phyloP scores from a whole-genome alignment of 2,797 vertebrate species.

The Cyclopterus lumpus region DNA sequence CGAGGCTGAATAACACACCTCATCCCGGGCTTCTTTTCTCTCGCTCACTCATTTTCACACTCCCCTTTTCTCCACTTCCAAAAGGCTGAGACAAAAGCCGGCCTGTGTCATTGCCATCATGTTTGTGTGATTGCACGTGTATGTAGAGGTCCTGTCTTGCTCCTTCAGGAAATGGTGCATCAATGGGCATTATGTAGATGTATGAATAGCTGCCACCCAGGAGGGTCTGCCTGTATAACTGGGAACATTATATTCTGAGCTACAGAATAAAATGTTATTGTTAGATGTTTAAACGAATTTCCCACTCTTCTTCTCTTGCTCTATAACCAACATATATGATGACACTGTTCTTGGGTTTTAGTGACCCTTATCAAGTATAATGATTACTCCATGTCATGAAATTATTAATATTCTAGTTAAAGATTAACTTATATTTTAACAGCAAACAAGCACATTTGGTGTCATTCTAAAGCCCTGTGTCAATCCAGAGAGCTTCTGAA shows the following conservation, averaged over 20 bases:
- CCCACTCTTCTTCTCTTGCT: neutral
- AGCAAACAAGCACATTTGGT: neutral
- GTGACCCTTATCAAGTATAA: neutral
- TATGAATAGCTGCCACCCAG: conserved; percentile 69
- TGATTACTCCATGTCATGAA: neutral
- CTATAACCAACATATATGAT: neutral
- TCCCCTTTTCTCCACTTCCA: conserved; percentile 73
- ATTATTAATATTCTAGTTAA: neutral
- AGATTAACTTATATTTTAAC: neutral
- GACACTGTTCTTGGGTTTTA: neutral
- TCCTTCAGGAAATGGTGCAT: conserved; percentile 73
- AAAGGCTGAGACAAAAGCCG: conserved; percentile 80
- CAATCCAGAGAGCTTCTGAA: neutral
- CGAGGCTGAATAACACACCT: conserved; percentile 87
- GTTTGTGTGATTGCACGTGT: conserved; percentile 37
- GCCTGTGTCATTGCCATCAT: conserved; percentile 72
- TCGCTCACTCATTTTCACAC: conserved; percentile 79
- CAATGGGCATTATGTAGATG: conserved; percentile 76
- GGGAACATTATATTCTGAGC: neutral
- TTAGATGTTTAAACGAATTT: neutral
- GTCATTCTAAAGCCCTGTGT: neutral
- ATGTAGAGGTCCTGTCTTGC: conserved; percentile 50
- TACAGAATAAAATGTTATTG: neutral
- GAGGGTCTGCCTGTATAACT: conserved; percentile 50
- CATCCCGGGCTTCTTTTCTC: conserved; percentile 80